Conservation (phyloP, 2,797 vertebrate genomes). For the Sorex maritimensis region DNA sequence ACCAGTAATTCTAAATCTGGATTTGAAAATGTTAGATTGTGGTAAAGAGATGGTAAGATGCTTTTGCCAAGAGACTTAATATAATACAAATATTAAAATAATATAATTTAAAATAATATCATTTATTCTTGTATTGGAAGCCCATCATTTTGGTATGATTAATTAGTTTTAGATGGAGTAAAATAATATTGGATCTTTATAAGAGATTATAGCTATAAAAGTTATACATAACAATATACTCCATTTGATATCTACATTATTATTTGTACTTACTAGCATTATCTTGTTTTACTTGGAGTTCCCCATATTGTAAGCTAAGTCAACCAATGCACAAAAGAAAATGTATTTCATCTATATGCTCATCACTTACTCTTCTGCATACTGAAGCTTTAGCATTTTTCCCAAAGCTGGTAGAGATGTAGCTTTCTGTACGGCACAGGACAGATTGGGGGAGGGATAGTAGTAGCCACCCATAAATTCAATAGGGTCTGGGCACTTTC, state of each 20-base stretch:
- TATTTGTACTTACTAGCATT: conserved; percentile 13
- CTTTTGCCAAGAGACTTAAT: background rate
- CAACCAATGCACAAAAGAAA: conserved; percentile 37
- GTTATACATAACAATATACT: conserved; percentile 3
- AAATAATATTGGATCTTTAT: background rate
- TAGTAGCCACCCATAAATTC: too few relatives aligned
- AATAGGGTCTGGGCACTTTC: too few relatives aligned
- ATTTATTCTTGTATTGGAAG: conserved; percentile 6
- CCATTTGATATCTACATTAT: background rate
- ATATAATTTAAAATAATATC: background rate
- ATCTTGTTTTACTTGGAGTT: background rate
- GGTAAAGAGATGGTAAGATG: background rate
- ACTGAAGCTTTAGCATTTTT: too few relatives aligned
- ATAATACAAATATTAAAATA: background rate
- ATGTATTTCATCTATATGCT: background rate
- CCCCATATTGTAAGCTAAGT: background rate
- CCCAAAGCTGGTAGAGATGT: too few relatives aligned
- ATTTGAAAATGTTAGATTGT: conserved; percentile 22
- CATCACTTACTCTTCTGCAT: background rate
- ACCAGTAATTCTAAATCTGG: background rate
- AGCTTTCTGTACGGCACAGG: too few relatives aligned
- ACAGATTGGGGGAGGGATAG: too few relatives aligned
- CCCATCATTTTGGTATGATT: background rate
- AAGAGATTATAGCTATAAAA: conserved; percentile 35
- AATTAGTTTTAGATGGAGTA: conserved; percentile 22